These are phyloP conservation scores for Cygnus buccinator DNA, from an alignment of 2,113 vertebrate species.

Conservation along the genomic window DNA sequence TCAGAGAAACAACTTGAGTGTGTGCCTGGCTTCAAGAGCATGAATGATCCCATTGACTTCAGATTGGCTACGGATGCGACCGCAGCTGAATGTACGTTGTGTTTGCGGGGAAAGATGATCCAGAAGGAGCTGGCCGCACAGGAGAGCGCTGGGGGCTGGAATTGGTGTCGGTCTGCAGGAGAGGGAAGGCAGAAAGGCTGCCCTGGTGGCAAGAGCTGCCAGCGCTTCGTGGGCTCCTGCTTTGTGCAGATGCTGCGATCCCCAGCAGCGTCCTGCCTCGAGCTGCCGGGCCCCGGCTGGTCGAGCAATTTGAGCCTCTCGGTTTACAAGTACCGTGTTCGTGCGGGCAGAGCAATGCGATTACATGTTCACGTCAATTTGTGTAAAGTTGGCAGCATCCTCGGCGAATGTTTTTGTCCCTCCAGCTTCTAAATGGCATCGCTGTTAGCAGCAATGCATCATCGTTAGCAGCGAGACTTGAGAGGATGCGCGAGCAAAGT, in stretches of 20 bases:
- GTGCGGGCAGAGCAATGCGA: background rate
- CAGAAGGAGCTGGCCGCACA: background rate
- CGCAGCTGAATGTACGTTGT: background rate
- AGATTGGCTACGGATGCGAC: rapidly evolving
- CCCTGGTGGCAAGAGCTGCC: background rate
- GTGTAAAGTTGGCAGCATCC: constrained; percentile 14
- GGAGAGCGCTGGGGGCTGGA: background rate
- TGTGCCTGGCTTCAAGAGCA: rapidly evolving
- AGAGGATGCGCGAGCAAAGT: background rate
- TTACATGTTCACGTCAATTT: background rate
- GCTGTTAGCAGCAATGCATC: constrained; percentile 30
- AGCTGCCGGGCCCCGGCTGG: background rate
- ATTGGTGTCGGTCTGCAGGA: background rate
- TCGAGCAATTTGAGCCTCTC: background rate
- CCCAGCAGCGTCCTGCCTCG: background rate
- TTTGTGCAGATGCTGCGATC: rapidly evolving
- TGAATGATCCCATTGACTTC: constrained; percentile 47
- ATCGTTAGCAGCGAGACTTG: constrained; percentile 29
- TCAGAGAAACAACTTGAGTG: background rate
- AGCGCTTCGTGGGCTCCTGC: background rate
- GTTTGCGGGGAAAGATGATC: background rate
- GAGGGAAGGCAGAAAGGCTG: background rate
- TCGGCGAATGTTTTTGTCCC: background rate
- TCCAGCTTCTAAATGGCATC: constrained; percentile 13
- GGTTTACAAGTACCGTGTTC: background rate